A percentile compares a stretch with the other conserved stretches of the same genome.
phyloP scores from a whole-genome alignment of 2,113 vertebrate species.

The Kryptolebias marmoratus region DNA sequence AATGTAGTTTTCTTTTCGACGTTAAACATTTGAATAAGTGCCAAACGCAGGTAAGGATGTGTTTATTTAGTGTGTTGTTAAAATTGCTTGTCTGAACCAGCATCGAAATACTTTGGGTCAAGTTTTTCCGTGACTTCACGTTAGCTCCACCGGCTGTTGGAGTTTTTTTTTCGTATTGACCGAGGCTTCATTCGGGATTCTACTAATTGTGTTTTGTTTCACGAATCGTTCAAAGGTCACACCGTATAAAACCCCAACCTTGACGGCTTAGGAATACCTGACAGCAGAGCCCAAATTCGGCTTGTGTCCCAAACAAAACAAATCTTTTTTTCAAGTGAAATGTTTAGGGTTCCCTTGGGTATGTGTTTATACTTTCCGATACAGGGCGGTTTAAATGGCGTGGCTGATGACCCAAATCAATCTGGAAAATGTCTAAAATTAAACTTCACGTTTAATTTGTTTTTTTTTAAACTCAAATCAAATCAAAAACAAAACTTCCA shows the following conservation, averaged over 20 bases:
- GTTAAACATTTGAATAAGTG: no score
- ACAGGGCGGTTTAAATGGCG: no score
- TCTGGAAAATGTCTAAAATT: background rate
- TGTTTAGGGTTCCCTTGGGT: background rate
- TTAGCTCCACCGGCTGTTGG: background rate
- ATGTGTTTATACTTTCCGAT: conserved; percentile 25
- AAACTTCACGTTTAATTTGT: background rate
- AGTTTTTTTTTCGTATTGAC: background rate
- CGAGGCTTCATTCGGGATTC: background rate
- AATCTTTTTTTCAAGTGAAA: background rate
- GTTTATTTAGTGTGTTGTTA: background rate
- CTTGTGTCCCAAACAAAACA: rapidly evolving
- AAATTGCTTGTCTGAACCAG: background rate
- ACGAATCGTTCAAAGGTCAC: rapidly evolving
- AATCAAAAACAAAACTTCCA: background rate
- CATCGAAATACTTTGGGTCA: background rate
- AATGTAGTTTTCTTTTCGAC: background rate
- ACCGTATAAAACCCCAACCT: rapidly evolving
- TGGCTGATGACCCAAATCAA: background rate
- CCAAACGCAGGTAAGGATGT: conserved; percentile 34
- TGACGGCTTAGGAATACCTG: rapidly evolving
- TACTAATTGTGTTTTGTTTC: rapidly evolving
- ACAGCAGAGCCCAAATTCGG: background rate
- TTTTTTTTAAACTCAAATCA: background rate
- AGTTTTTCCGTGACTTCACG: background rate